Base-by-base conservation (phyloP, 92 coral and sea anemone species). In the Epizoanthus stellaris region DNA sequence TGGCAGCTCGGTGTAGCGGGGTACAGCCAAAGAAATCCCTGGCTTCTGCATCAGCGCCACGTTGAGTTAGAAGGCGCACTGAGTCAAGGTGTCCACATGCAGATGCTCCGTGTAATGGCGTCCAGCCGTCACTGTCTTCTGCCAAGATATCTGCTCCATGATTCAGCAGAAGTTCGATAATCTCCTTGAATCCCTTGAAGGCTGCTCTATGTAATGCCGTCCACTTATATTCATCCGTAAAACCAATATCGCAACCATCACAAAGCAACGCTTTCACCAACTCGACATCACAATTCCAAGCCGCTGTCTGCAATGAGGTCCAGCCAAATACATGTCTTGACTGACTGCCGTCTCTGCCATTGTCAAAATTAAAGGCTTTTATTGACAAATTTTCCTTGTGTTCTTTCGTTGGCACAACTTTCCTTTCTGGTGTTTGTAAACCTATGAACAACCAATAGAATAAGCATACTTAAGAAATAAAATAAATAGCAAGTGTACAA, bases 201-300 rank as follows among this genome's bases (percentile, higher is more conserved):
- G 73, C 43, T 23, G 73, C 73, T 30, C 7, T 68, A 7, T 68
- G 73, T 17, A 68, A 68, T 36, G 73, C 73, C 14, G 73, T 68
- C 49, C 73, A 68, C 49, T 13, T 6, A 14, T 68, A 3, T 38
- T 68, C 45, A 23, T 68, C 73, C 12, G 73, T 39, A 8, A 3
- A 68, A 38, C 20, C 17, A 49, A 68, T 11, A 34, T 38, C 20
- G 25, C 25, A 23, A 23, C 25, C 25, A 23, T 23, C 25, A 23
- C 25, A 23, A 23, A 23, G 25, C 25, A 68, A 19, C 21, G 11
- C 47, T 68, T 68, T 38, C 10, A 39, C 49, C n/a, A 68, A 39
- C 8, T 38, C 49, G 7, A 68, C 15, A 30, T 68, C 20, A 38
- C 73, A 49, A 68, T 14, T 39, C 49, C 73, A 68, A 34, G 49